Conservation (phyloP, 2,113 vertebrate genomes). For the Aviceda subcristata region DNA sequence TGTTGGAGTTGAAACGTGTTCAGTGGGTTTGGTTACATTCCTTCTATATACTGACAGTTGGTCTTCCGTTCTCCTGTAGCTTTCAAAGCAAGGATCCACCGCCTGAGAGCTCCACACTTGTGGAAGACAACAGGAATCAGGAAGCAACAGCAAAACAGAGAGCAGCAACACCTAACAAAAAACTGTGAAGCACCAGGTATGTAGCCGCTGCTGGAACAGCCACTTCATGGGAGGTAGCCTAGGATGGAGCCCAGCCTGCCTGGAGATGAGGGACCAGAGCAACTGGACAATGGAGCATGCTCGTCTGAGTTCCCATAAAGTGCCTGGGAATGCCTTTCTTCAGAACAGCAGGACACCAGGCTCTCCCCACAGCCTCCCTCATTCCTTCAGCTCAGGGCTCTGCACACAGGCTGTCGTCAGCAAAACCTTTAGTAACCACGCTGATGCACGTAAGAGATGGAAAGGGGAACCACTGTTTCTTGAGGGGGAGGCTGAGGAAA, state of each 20-base stretch:
- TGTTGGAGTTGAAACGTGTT: not conserved
- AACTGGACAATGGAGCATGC: not conserved
- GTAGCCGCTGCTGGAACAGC: not conserved
- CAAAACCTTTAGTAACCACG: not conserved
- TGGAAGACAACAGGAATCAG: not conserved
- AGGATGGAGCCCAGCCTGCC: not conserved
- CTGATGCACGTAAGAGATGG: not conserved
- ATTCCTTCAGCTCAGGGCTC: not conserved
- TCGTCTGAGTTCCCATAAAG: not conserved
- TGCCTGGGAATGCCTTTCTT: not conserved
- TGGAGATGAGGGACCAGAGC: not conserved
- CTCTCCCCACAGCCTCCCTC: not conserved
- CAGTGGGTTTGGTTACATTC: not conserved
- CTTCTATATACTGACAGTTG: not conserved
- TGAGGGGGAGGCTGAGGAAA: constrained; percentile 55
- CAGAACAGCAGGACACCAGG: not conserved
- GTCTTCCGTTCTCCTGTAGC: not conserved
- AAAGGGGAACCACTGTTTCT: constrained; percentile 56
- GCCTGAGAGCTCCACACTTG: rapidly evolving
- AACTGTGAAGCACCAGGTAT: not conserved
- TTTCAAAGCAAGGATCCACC: not conserved
- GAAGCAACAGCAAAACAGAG: not conserved
- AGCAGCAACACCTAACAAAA: not conserved
- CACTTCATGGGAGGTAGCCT: not conserved
- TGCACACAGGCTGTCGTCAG: not conserved